These are phyloP conservation scores for Bombus terrestris DNA, from an alignment of 1,140 invertebrate genomes.

Conservation along the genomic window DNA sequence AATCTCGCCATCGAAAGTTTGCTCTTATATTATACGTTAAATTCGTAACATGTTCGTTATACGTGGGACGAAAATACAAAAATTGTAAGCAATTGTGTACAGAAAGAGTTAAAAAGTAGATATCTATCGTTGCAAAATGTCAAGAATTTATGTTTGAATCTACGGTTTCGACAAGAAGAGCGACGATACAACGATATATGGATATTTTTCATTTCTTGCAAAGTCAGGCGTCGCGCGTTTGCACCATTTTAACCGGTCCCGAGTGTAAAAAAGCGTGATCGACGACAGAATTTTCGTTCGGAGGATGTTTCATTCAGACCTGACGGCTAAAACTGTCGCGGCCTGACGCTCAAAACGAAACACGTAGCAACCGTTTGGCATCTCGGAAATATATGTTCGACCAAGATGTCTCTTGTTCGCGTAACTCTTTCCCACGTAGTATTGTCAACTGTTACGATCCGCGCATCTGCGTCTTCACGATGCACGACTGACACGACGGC, in stretches of 20 bases:
- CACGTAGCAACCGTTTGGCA: constrained; percentile 29
- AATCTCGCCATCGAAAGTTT: too few species aligned
- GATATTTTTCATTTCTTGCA: constrained; percentile 31
- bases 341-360: constrained; percentile 29
- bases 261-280: constrained; percentile 3
- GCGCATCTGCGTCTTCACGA: neutral
- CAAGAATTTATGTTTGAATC: neutral
- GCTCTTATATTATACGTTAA: too few species aligned
- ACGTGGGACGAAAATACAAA: neutral
- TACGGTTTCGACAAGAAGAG: neutral
- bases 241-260: neutral
- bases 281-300: constrained; percentile 24
- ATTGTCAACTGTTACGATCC: neutral
- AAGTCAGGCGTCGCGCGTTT: constrained; percentile 13
- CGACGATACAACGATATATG: neutral
- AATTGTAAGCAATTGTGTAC: too few species aligned
- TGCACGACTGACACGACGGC: neutral
- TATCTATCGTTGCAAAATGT: neutral
- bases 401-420: neutral
- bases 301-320: constrained; percentile 31
- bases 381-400: constrained; percentile 10
- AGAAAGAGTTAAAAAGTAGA: neutral
- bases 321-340: constrained; percentile 39
- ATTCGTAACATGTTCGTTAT: neutral
- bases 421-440: neutral